Evolutionary conservation across 2,888 invertebrate genomes (phyloP), one percentile per base, ranked within the genome.

Genomic region (Rosalia funebris): DNA sequence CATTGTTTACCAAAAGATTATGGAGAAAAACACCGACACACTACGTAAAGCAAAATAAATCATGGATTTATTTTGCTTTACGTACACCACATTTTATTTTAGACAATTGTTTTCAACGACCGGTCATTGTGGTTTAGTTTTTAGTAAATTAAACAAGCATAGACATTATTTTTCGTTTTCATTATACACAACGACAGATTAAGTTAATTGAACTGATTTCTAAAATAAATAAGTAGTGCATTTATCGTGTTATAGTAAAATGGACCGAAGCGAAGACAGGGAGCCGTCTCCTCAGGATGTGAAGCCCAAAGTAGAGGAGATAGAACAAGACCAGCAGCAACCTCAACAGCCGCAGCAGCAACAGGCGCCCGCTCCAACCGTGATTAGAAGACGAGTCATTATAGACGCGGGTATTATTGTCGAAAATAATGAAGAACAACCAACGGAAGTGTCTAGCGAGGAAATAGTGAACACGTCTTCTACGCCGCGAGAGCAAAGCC

Each of bases 351-450:
- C 37, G 14, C 39, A 50, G 10, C 60, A 52, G 14, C 59, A 50
- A 16, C 57, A 45, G 7, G 47, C 47, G 3, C 20, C 70, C n/a
- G 54, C 62, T 1, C 42, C 66, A 4, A 69, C 73, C 4, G 76
- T 76, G 14, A 76, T 75, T 20, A 54, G 70, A 50, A 69, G 77
- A 47, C 75, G 82, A 16, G 70, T 74, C 1, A 71, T 80, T 1
- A 83, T 83, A 10, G 72, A 81, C 1, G 75, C 80, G 0, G 82
- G 82, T 9, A 78, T 80, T 2, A 77, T 83, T 2, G 72, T 80
- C 5, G 78, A 79, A 32, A 72, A 70, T 17, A 62, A 68, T 12
- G 71, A 72, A 44, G 72, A 73, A 4, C 63, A 62, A 19, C 44
- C 66, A 1, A 47, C 66, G 3, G 60, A 83, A 77, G 66, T 82